Conservation (phyloP, 2,888 invertebrate species). For the Drosophila macrospina region DNA sequence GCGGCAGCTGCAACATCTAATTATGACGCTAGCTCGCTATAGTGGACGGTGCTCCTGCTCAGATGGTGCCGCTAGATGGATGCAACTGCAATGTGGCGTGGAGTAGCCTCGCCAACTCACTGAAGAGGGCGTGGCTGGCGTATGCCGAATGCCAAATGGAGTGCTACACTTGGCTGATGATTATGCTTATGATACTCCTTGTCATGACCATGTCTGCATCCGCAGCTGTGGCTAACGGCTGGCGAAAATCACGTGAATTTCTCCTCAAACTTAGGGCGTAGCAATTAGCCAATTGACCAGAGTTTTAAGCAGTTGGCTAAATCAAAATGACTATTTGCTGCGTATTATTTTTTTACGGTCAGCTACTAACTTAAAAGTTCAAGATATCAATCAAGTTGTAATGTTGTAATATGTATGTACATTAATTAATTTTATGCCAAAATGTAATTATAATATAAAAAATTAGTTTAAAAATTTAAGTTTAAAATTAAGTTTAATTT, state of each 20-base stretch:
- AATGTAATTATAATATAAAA: too few species aligned
- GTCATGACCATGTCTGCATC: constrained; percentile 8
- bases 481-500: too few species aligned
- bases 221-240: constrained; percentile 6
- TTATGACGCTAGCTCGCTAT: constrained; percentile 51
- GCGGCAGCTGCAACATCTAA: constrained; percentile 50
- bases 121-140: constrained; percentile 34
- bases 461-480: too few species aligned
- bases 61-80: constrained; percentile 49
- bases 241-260: constrained; percentile 35
- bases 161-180: constrained; percentile 53
- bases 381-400: too few species aligned
- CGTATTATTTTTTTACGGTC: neutral
- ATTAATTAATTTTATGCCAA: too few species aligned
- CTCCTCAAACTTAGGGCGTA: constrained; percentile 30
- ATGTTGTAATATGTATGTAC: too few species aligned
- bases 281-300: constrained; percentile 1
- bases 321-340: constrained; percentile 31
- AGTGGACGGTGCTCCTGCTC: neutral
- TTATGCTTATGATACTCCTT: constrained; percentile 41
- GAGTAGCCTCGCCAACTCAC: neutral
- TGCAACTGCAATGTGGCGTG: constrained; percentile 19
- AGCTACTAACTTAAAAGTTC: too few species aligned
- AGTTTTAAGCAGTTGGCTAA: constrained; percentile 20
- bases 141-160: constrained; percentile 5